Evolutionary conservation across 1,140 invertebrate genomes (phyloP).

Genomic region (Ceratoteleas bidentatus): DNA sequence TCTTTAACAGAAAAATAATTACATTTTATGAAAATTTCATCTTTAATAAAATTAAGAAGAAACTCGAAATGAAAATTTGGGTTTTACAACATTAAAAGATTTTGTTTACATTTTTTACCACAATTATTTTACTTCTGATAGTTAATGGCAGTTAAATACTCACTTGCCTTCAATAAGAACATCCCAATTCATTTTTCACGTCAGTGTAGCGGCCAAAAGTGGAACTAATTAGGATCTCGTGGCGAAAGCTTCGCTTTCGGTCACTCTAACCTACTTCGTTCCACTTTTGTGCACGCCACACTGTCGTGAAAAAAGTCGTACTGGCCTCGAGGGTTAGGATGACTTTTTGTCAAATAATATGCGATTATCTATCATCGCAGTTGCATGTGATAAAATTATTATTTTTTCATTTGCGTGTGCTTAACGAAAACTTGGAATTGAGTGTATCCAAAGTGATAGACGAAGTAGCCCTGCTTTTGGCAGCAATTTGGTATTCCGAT

Average conservation of each 20-base stretch:
- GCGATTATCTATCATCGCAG: constrained; percentile 7
- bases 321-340: no score
- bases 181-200: background rate
- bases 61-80: background rate
- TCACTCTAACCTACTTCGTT: no score
- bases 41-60: constrained; percentile 2
- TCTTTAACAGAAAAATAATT: constrained; percentile 6
- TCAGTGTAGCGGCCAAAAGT: no score
- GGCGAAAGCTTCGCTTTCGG: no score
- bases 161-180: constrained; percentile 10
- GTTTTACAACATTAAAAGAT: constrained; percentile 1
- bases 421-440: constrained; percentile 6
- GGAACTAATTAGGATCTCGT: no score
- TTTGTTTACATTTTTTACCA: constrained; percentile 6
- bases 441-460: constrained; percentile 11
- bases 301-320: no score
- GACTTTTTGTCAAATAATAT: constrained; percentile 17
- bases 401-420: constrained; percentile 16
- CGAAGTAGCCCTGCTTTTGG: constrained; percentile 8
- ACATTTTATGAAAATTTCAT: no score
- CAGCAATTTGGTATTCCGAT: constrained; percentile 15
- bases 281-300: no score
- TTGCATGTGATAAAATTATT: constrained; percentile 12
- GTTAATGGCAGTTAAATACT: background rate
- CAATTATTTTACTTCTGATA: constrained; percentile 4